Conservation (phyloP, 2,797 vertebrate species). For the Glossophaga mutica region DNA sequence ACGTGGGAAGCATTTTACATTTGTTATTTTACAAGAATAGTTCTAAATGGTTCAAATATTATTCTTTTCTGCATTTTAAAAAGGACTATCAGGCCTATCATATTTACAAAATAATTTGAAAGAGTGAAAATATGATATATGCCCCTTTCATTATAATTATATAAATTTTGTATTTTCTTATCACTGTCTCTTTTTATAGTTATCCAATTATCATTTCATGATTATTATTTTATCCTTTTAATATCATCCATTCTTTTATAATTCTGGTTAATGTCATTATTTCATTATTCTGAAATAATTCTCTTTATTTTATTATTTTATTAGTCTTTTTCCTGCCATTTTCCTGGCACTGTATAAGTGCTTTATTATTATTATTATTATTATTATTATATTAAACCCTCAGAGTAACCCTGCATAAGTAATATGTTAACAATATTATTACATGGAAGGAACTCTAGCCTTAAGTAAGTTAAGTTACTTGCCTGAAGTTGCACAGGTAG, state of each 20-base stretch:
- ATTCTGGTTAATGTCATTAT: background rate
- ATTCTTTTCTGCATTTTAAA: slow-evolving; percentile 4
- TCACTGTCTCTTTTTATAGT: background rate
- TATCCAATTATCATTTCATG: background rate
- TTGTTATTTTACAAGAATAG: background rate
- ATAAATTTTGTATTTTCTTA: background rate
- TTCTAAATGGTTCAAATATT: background rate
- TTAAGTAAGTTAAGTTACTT: background rate
- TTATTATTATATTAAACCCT: background rate
- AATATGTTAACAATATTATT: background rate
- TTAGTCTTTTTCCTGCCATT: background rate
- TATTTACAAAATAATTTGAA: slow-evolving; percentile 4
- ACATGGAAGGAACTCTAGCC: background rate
- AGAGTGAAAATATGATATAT: background rate
- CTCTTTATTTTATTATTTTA: background rate
- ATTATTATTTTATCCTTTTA: background rate
- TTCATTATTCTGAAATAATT: slow-evolving; percentile 1
- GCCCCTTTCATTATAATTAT: background rate
- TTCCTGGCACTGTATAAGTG: background rate
- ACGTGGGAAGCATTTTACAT: fast-evolving
- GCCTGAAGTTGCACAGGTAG: background rate
- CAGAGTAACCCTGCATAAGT: background rate
- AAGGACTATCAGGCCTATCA: background rate
- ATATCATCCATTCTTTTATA: background rate
- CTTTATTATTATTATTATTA: background rate